These are phyloP conservation scores for Urocynchramus pylzowi DNA, from an alignment of 2,113 vertebrate species.

Conservation along the genomic window DNA sequence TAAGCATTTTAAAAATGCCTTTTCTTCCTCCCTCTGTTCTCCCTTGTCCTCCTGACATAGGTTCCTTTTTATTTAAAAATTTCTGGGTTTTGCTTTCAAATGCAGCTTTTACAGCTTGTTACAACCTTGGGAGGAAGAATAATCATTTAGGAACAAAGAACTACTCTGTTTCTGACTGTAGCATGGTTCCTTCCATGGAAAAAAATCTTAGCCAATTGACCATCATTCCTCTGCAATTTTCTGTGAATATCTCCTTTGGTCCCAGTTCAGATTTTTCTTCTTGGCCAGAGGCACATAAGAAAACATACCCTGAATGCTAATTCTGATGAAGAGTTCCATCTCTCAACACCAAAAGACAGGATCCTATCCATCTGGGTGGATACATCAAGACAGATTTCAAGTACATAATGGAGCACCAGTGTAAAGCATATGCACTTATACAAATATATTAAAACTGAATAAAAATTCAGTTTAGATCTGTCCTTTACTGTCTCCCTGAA, in stretches of 20 bases:
- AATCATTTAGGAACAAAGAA: not conserved
- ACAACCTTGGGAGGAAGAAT: not conserved
- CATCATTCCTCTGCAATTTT: not conserved
- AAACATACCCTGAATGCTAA: not conserved
- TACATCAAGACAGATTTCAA: not conserved
- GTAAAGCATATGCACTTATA: not conserved
- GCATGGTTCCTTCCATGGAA: not conserved
- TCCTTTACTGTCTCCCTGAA: not conserved
- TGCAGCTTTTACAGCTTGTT: not conserved
- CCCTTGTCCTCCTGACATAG: not conserved
- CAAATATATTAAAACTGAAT: not conserved
- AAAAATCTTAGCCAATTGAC: not conserved
- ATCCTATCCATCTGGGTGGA: not conserved
- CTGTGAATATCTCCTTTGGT: not conserved
- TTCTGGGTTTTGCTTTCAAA: not conserved
- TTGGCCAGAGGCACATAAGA: not conserved
- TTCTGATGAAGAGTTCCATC: not conserved
- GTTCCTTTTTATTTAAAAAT: not conserved
- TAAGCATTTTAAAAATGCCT: not conserved
- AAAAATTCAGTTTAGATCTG: not conserved
- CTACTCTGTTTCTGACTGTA: not conserved
- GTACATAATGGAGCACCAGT: not conserved
- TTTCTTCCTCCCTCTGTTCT: not conserved
- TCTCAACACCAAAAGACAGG: not conserved
- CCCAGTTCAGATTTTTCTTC: not conserved